Percentiles rank a stretch among this genome's conserved stretches.
Evolutionary conservation across 2,113 vertebrate genomes (phyloP).

Genomic region (Labrus mixtus): DNA sequence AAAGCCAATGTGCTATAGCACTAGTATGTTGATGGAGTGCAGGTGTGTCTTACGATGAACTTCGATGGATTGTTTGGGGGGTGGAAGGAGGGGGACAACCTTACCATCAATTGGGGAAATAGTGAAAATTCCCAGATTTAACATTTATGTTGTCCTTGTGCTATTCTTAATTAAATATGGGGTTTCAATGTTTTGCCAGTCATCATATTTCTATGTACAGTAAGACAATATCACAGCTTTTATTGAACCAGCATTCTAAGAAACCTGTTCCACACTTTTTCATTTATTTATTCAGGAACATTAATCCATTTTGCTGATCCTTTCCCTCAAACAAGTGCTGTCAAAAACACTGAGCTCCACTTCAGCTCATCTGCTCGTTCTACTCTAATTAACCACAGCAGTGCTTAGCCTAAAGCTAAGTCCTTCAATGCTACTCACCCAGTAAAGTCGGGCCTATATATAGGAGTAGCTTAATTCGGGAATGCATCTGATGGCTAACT

Average conservation of each 20-base stretch:
- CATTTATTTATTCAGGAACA: no score
- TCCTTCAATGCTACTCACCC: neutral
- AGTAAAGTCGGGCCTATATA: neutral
- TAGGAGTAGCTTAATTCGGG: neutral
- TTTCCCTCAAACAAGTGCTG: neutral
- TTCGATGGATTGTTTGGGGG: neutral
- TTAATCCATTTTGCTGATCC: neutral
- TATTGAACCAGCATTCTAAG: no score
- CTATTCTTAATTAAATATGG: no score
- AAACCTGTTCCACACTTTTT: no score
- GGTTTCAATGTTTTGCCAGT: no score
- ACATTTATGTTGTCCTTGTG: no score
- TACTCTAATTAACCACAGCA: conserved; percentile 12
- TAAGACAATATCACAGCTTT: no score
- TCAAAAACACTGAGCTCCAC: neutral
- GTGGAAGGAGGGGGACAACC: no score
- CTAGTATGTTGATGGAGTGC: neutral
- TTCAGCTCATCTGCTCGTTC: neutral
- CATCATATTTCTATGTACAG: no score
- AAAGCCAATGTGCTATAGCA: neutral
- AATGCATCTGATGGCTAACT: neutral
- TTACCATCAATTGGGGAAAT: no score
- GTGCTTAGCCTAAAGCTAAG: conserved; percentile 16
- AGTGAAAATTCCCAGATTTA: no score
- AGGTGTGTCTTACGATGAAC: neutral